Conservation (phyloP, 2,113 vertebrate species). For the Ailurus styani region DNA sequence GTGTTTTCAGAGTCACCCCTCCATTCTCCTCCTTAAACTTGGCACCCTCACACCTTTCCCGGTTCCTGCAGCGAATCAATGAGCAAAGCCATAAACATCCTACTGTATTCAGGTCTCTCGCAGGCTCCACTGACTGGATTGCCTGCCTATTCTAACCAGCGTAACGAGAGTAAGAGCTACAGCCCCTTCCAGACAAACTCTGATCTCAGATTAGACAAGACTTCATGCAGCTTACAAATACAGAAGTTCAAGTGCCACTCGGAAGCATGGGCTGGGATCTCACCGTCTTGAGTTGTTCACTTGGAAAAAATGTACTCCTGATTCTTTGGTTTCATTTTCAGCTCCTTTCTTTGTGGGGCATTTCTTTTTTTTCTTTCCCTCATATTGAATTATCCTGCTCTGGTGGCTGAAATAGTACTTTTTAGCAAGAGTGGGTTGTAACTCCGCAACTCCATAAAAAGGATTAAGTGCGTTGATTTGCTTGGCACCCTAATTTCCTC, state of each 20-base stretch:
- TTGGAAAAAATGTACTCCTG: neutral
- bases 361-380: neutral
- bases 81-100: neutral
- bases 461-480: neutral
- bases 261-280: neutral
- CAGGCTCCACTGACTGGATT: neutral
- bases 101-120: neutral
- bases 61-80: neutral
- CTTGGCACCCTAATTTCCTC: neutral
- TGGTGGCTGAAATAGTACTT: neutral
- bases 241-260: neutral
- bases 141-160: neutral
- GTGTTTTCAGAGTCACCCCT: neutral
- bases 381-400: slow-evolving; percentile 12
- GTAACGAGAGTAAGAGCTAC: neutral
- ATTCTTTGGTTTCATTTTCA: neutral
- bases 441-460: neutral
- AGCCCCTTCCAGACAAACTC: neutral
- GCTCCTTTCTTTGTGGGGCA: neutral
- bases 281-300: neutral
- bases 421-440: neutral
- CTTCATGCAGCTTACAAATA: neutral
- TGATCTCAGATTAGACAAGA: neutral
- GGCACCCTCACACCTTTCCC: neutral
- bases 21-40: neutral